A percentile compares a stretch with the other conserved stretches of the same genome.
Conservation (phyloP, 2,888 invertebrate genomes). For the Aphelenchoides bicaudatus region DNA sequence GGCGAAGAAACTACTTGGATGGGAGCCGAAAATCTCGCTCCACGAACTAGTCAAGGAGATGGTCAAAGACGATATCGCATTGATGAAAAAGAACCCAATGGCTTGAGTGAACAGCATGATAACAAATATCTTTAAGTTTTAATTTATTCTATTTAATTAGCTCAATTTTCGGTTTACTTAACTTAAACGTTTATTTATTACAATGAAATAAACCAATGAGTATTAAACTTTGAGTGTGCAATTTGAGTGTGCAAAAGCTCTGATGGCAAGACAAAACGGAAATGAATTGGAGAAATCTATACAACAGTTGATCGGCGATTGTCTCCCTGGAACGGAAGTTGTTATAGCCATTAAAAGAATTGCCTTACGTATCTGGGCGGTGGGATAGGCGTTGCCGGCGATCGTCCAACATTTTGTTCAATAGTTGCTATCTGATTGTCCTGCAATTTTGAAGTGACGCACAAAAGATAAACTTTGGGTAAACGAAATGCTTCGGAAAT, state of each 20-base stretch:
- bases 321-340: too few relatives aligned
- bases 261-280: background rate
- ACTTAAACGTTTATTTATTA: too few relatives aligned
- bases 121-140: too few relatives aligned
- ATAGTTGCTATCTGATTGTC: constrained; percentile 9
- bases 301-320: constrained; percentile 12
- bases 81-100: constrained; percentile 85
- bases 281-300: constrained; percentile 1
- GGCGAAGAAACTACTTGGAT: constrained; percentile 79
- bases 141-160: constrained; percentile 11
- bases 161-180: background rate
- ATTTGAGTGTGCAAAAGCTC: too few relatives aligned
- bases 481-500: too few relatives aligned
- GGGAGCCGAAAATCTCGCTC: constrained; percentile 75
- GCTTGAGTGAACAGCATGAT: constrained; percentile 67
- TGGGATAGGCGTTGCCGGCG: background rate
- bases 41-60: constrained; percentile 82
- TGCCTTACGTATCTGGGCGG: constrained; percentile 2
- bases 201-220: background rate
- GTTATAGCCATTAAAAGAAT: too few relatives aligned
- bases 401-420: background rate
- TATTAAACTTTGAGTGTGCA: too few relatives aligned
- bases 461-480: too few relatives aligned
- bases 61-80: constrained; percentile 81
- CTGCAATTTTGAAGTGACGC: too few relatives aligned